Evolutionary conservation across 2,888 invertebrate genomes (phyloP).

Genomic region (Argyresthia goedartella): DNA sequence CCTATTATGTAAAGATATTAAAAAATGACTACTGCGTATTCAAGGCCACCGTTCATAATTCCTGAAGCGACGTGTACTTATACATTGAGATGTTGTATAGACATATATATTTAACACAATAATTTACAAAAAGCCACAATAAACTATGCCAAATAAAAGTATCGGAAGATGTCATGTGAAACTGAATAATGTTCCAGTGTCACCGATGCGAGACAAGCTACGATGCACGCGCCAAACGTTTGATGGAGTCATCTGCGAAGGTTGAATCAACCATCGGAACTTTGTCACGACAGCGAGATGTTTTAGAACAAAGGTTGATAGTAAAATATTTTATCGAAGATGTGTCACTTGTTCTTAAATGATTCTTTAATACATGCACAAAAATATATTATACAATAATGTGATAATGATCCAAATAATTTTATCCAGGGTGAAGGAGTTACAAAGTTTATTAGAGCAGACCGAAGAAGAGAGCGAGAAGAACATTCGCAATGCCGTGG

Average conservation of each 20-base stretch:
- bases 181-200: slow-evolving; percentile 27
- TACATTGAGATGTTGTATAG: too few species aligned
- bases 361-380: too few species aligned
- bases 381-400: too few species aligned
- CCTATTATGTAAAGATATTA: too few species aligned
- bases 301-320: slow-evolving; percentile 45
- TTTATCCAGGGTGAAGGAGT: too few species aligned
- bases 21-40: too few species aligned
- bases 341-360: background rate
- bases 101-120: too few species aligned
- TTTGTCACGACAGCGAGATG: slow-evolving; percentile 50
- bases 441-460: too few species aligned
- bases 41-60: too few species aligned
- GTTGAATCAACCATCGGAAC: slow-evolving; percentile 53
- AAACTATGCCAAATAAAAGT: background rate
- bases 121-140: background rate
- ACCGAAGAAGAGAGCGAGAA: slow-evolving; percentile 33
- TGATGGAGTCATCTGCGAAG: slow-evolving; percentile 50
- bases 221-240: slow-evolving; percentile 48
- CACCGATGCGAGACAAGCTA: slow-evolving; percentile 48
- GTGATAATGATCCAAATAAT: too few species aligned
- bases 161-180: too few species aligned
- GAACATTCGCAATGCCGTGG: slow-evolving; percentile 23
- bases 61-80: too few species aligned
- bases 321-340: background rate